A percentile compares a stretch with the other conserved stretches of the same genome.
Evolutionary conservation across 1,140 invertebrate species (phyloP).

Genomic region (Papilio machaon): DNA sequence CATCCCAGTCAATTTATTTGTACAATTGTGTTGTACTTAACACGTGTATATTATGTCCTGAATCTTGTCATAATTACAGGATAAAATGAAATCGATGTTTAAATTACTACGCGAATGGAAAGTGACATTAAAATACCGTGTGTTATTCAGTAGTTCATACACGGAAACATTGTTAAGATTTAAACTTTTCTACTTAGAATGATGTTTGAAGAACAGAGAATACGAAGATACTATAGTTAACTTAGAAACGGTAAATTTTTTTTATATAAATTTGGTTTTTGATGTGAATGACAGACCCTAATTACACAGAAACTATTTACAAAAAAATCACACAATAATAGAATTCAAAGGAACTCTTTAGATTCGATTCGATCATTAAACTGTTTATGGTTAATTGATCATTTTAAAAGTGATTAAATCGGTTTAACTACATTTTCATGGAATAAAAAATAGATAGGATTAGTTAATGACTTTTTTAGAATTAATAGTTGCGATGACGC

Average conservation of each 20-base stretch:
- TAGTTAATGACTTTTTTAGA: background rate
- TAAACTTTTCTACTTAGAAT: too few species aligned
- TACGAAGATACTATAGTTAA: too few species aligned
- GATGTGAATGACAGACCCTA: too few species aligned
- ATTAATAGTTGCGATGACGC: background rate
- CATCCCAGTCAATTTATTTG: background rate
- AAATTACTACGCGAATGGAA: background rate
- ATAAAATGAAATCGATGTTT: background rate
- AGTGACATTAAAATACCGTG: background rate
- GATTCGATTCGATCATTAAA: background rate
- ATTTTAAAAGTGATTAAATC: background rate
- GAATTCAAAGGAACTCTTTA: too few species aligned
- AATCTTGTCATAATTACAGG: background rate
- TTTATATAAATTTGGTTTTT: too few species aligned
- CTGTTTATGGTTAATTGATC: background rate
- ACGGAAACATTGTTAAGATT: background rate
- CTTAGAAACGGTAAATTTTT: too few species aligned
- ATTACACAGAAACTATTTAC: too few species aligned
- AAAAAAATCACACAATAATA: background rate
- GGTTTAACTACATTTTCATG: background rate
- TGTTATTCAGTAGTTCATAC: background rate
- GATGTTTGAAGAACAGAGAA: background rate
- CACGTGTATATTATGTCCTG: background rate
- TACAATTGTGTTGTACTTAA: background rate
- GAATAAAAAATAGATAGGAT: background rate